A percentile compares a stretch with the other conserved stretches of the same genome.
Evolutionary conservation across 2,113 vertebrate species (phyloP).

Genomic region (Triplophysa tibetana): DNA sequence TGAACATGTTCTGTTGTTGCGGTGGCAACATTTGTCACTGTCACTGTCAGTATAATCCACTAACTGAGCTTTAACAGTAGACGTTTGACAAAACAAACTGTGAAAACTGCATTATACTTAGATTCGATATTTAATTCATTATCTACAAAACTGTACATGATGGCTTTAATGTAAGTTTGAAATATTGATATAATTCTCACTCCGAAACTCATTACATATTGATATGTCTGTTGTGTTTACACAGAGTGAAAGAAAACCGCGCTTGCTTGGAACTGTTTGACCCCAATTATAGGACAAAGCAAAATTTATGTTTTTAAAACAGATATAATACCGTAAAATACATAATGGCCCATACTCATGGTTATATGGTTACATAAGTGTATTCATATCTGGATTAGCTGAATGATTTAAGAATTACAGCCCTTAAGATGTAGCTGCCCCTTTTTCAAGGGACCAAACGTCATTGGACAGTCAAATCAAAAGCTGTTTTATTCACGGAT

Average conservation of each 20-base stretch:
- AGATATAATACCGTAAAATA: neutral
- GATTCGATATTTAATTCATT: constrained; percentile 7
- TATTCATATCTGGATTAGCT: no score
- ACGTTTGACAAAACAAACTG: neutral
- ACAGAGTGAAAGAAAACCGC: neutral
- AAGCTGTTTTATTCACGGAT: no score
- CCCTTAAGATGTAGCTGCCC: no score
- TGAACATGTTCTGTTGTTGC: neutral
- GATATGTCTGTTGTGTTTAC: neutral
- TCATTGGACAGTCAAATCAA: no score
- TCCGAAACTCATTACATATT: neutral
- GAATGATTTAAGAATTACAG: no score
- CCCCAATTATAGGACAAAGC: neutral
- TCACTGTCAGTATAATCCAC: neutral
- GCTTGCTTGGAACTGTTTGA: neutral
- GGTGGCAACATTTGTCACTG: neutral
- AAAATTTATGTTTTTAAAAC: neutral
- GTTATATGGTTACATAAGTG: no score
- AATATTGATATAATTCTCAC: neutral
- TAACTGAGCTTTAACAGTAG: neutral
- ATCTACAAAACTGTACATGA: neutral
- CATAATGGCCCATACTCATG: neutral
- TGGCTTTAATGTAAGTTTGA: neutral
- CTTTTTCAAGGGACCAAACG: no score
- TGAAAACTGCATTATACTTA: neutral